These are phyloP conservation scores for Leptoteleia sp. DNA, from an alignment of 1,140 invertebrate genomes.

Conservation along the genomic window DNA sequence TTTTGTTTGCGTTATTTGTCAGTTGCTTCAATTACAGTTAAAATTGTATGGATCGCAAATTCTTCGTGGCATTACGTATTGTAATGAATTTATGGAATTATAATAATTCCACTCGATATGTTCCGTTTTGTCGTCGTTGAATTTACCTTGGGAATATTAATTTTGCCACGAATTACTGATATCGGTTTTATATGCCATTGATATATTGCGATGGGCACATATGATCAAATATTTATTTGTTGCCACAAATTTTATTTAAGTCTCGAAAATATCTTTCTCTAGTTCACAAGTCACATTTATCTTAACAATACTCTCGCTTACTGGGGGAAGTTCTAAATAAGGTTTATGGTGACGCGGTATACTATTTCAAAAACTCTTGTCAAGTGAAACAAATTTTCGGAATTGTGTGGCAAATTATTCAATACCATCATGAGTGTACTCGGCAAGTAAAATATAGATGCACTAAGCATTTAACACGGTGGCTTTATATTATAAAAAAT, in stretches of 20 bases:
- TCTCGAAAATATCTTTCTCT: slow-evolving; percentile 32
- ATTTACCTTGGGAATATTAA: background rate
- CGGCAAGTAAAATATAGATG: background rate
- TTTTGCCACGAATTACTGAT: slow-evolving; percentile 1
- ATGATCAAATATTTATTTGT: slow-evolving; percentile 43
- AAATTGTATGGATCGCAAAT: too few relatives aligned
- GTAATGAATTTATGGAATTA: too few relatives aligned
- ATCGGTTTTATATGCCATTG: slow-evolving; percentile 21
- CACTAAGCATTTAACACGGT: too few relatives aligned
- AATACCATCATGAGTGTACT: background rate
- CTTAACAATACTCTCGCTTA: slow-evolving; percentile 45
- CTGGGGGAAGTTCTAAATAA: slow-evolving; percentile 50
- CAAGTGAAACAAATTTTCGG: slow-evolving; percentile 36
- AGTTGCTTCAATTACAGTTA: too few relatives aligned
- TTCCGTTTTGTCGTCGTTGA: background rate
- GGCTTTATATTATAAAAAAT: too few relatives aligned
- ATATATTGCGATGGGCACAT: slow-evolving; percentile 30
- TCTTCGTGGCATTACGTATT: too few relatives aligned
- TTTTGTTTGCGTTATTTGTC: too few relatives aligned
- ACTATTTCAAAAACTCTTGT: slow-evolving; percentile 27
- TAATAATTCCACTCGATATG: too few relatives aligned
- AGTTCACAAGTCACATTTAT: slow-evolving; percentile 57
- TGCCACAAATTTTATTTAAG: slow-evolving; percentile 40
- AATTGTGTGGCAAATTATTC: slow-evolving; percentile 30
- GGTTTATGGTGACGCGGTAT: slow-evolving; percentile 32